Evolutionary conservation across 2,888 invertebrate genomes (phyloP).

Genomic region (Rapana venosa): DNA sequence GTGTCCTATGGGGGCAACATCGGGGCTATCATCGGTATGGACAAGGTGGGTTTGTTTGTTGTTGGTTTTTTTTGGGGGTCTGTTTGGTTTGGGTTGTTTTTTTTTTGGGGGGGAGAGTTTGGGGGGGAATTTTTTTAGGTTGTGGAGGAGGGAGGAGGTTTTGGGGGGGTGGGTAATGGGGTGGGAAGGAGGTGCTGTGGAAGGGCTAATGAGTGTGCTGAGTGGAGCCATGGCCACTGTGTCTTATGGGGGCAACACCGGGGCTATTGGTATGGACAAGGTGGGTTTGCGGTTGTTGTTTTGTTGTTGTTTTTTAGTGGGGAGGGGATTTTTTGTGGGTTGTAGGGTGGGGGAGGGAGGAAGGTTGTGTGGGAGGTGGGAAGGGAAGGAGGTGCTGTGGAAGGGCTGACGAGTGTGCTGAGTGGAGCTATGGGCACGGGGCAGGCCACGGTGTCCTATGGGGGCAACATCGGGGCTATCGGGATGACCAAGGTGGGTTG

Average conservation of each 20-base stretch:
- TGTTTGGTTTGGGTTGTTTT: no score
- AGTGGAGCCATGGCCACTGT: constrained; percentile 92
- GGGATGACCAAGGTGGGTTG: constrained; percentile 88
- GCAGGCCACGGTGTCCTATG: constrained; percentile 92
- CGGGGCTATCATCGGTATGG: constrained; percentile 93
- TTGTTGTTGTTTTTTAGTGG: no score
- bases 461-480: constrained; percentile 93
- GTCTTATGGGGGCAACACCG: constrained; percentile 93
- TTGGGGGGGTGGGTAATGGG: no score
- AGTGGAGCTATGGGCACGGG: constrained; percentile 91
- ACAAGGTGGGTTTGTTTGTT: constrained; percentile 87
- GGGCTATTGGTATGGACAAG: constrained; percentile 91
- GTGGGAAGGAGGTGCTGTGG: no score
- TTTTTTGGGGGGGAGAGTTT: no score
- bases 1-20: constrained; percentile 94
- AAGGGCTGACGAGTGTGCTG: constrained; percentile 88
- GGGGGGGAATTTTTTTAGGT: no score
- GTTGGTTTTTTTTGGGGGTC: no score
- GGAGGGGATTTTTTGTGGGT: no score
- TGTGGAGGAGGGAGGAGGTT: no score
- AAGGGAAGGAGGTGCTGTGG: constrained; percentile 81
- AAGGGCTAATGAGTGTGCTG: constrained; percentile 88
- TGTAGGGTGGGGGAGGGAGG: no score
- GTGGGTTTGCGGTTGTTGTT: no score
- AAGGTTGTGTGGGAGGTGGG: not conserved